A percentile compares a stretch with the other conserved stretches of the same genome.
These are phyloP conservation scores for Myathropa florea DNA, from an alignment of 2,888 invertebrate species.

Conservation along the genomic window DNA sequence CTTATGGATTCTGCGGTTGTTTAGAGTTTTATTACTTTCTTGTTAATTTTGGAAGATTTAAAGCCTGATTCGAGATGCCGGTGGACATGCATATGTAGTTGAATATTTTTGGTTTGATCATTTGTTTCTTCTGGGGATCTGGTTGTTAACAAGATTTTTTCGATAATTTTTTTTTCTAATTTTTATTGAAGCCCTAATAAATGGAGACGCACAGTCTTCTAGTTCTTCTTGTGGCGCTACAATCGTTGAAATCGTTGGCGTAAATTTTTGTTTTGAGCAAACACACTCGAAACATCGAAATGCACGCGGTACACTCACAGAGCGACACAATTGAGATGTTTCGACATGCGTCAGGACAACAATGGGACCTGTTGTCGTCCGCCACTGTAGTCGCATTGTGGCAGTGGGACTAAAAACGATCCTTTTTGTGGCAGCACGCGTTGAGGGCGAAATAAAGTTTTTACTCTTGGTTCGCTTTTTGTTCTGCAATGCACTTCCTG, in stretches of 20 bases:
- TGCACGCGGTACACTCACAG: background rate
- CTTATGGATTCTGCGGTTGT: background rate
- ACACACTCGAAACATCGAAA: slow-evolving; percentile 75
- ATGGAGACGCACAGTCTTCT: too few relatives aligned
- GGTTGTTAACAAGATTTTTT: too few relatives aligned
- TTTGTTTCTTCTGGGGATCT: too few relatives aligned
- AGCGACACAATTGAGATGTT: slow-evolving; percentile 59
- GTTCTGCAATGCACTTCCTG: slow-evolving; percentile 60
- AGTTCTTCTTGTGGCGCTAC: too few relatives aligned
- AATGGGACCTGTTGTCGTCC: slow-evolving; percentile 63
- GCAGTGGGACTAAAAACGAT: slow-evolving; percentile 21
- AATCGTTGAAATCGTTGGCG: slow-evolving; percentile 79
- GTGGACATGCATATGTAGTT: too few relatives aligned
- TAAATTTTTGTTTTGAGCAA: slow-evolving; percentile 80
- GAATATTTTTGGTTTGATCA: background rate
- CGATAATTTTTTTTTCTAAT: too few relatives aligned
- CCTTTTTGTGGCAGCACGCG: slow-evolving; percentile 54
- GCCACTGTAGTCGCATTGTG: slow-evolving; percentile 53
- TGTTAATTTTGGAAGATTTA: background rate
- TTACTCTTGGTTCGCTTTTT: background rate
- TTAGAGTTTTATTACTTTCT: background rate
- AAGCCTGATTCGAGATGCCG: background rate
- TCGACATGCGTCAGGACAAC: slow-evolving; percentile 67
- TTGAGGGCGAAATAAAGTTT: slow-evolving; percentile 6
- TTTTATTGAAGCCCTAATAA: too few relatives aligned